These are phyloP conservation scores for Pristionchus arcanus DNA, from an alignment of 2,888 invertebrate genomes.

Conservation along the genomic window DNA sequence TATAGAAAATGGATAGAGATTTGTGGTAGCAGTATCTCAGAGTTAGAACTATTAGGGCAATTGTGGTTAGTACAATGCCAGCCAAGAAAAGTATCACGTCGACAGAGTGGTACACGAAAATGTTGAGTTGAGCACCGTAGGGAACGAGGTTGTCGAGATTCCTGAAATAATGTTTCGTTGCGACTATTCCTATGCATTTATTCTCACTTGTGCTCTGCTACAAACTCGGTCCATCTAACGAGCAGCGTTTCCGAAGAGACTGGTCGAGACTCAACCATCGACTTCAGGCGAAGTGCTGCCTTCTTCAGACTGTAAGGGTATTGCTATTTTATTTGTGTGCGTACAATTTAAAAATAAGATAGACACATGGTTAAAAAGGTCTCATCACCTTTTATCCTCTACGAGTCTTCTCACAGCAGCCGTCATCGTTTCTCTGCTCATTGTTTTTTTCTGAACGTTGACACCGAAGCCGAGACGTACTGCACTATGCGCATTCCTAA, in stretches of 20 bases:
- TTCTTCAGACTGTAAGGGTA: neutral
- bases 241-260: constrained; percentile 66
- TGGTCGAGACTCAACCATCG: constrained; percentile 68
- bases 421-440: neutral
- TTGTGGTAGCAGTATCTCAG: neutral
- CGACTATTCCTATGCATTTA: too few relatives aligned
- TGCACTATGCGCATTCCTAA: neutral
- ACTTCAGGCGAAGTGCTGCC: constrained; percentile 61
- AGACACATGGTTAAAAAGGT: neutral
- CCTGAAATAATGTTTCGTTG: neutral
- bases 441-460: neutral
- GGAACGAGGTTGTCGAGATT: constrained; percentile 57
- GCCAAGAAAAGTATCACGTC: constrained; percentile 65
- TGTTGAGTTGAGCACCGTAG: constrained; percentile 65
- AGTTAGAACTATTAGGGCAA: neutral
- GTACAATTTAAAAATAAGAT: too few relatives aligned
- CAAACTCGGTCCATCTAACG: constrained; percentile 67
- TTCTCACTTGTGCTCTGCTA: constrained; percentile 64
- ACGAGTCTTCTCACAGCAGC: constrained; percentile 11
- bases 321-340: too few relatives aligned
- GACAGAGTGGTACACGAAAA: constrained; percentile 67
- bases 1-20: neutral
- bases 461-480: constrained; percentile 30
- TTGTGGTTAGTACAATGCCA: constrained; percentile 34
- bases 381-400: neutral